These are phyloP conservation scores for Gobiocypris rarus DNA, from an alignment of 2,113 vertebrate genomes.

Conservation along the genomic window DNA sequence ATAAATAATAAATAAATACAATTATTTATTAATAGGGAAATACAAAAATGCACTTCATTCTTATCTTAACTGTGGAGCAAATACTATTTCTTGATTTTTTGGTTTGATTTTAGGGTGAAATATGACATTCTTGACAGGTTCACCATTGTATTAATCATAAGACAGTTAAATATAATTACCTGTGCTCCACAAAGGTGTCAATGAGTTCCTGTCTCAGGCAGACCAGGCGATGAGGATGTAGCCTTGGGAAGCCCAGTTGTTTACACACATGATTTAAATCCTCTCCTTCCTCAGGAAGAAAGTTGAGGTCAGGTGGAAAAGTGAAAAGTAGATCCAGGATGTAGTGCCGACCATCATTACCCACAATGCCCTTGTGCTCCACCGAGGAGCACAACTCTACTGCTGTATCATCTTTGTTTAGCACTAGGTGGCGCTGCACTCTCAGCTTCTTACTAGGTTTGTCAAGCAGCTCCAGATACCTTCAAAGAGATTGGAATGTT, in stretches of 20 bases:
- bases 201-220: conserved; percentile 90
- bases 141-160: neutral
- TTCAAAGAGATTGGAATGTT: conserved; percentile 35
- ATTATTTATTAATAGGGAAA: no score
- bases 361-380: conserved; percentile 95
- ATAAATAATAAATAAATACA: no score
- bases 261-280: conserved; percentile 82
- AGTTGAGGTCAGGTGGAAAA: conserved; percentile 94
- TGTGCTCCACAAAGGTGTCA: conserved; percentile 89
- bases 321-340: conserved; percentile 92
- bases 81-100: neutral
- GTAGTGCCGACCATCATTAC: conserved; percentile 91
- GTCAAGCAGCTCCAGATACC: conserved; percentile 87
- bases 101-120: neutral
- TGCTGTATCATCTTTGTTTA: conserved; percentile 83
- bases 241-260: conserved; percentile 83
- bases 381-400: conserved; percentile 92
- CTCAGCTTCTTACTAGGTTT: conserved; percentile 88
- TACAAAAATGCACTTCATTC: neutral
- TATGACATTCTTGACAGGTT: neutral
- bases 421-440: conserved; percentile 87
- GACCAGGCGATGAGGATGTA: conserved; percentile 86
- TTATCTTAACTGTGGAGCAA: neutral
- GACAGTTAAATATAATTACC: conserved; percentile 69
- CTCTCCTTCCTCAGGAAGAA: conserved; percentile 82